These are phyloP conservation scores for Cacoxenus indagator DNA, from an alignment of 2,888 invertebrate genomes.

Conservation along the genomic window DNA sequence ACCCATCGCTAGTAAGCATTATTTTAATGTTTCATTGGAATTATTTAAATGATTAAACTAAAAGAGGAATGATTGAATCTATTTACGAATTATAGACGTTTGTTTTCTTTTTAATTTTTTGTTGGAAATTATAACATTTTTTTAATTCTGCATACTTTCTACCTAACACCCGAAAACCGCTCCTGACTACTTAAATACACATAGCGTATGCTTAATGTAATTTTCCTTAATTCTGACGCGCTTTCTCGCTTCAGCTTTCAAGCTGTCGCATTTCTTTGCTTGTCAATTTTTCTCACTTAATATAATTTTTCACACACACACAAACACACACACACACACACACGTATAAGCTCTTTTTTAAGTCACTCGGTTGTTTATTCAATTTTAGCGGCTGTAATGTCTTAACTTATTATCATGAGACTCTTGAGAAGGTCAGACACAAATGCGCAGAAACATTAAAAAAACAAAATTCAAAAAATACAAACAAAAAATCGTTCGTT, in stretches of 20 bases:
- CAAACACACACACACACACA: not conserved
- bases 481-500: not conserved
- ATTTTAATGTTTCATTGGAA: too few species aligned
- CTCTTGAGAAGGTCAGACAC: not conserved
- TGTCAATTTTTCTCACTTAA: not conserved
- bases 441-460: not conserved
- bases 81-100: too few species aligned
- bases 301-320: not conserved
- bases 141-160: not conserved
- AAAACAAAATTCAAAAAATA: not conserved
- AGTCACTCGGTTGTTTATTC: constrained; percentile 56
- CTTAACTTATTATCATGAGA: constrained; percentile 1
- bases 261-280: not conserved
- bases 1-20: too few species aligned
- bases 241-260: not conserved
- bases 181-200: not conserved
- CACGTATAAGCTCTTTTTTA: constrained; percentile 27
- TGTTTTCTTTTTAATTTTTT: not conserved
- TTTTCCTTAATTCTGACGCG: not conserved
- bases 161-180: too few species aligned
- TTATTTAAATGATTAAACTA: too few species aligned
- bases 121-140: not conserved
- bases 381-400: constrained; percentile 55
- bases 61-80: too few species aligned
- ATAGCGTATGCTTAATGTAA: not conserved